Percentiles rank a stretch among this genome's conserved stretches.
phyloP scores from a whole-genome alignment of 1,140 invertebrate species.

The Bombus terrestris region DNA sequence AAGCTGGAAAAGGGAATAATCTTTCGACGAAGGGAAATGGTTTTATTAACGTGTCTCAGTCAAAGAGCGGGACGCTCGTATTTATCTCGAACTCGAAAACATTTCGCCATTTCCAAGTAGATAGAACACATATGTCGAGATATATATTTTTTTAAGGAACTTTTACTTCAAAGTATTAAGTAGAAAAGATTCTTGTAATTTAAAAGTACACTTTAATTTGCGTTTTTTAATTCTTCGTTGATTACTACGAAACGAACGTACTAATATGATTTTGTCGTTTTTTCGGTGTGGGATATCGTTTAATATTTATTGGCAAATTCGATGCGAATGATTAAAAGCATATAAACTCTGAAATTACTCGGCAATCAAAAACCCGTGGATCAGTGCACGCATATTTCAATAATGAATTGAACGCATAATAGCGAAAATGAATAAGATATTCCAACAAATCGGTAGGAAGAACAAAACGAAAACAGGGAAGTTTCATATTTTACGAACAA shows the following conservation, averaged over 20 bases:
- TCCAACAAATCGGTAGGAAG: too few species aligned
- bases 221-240: background rate
- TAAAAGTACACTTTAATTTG: background rate
- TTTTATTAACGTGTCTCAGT: background rate
- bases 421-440: background rate
- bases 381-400: background rate
- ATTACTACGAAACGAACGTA: background rate
- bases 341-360: background rate
- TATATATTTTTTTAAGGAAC: background rate
- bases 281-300: background rate
- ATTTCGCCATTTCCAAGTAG: background rate
- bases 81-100: background rate
- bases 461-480: background rate
- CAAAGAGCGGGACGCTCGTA: background rate
- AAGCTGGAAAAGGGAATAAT: conserved; percentile 16
- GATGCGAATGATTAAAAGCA: background rate
- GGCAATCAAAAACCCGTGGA: background rate
- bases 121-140: too few species aligned
- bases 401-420: background rate
- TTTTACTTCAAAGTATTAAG: background rate
- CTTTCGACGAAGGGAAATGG: background rate
- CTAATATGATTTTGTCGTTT: background rate
- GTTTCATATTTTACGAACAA: background rate
- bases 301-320: background rate
- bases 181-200: background rate